These are phyloP conservation scores for Notodonta dromedarius DNA, from an alignment of 2,888 invertebrate genomes.

Conservation along the genomic window DNA sequence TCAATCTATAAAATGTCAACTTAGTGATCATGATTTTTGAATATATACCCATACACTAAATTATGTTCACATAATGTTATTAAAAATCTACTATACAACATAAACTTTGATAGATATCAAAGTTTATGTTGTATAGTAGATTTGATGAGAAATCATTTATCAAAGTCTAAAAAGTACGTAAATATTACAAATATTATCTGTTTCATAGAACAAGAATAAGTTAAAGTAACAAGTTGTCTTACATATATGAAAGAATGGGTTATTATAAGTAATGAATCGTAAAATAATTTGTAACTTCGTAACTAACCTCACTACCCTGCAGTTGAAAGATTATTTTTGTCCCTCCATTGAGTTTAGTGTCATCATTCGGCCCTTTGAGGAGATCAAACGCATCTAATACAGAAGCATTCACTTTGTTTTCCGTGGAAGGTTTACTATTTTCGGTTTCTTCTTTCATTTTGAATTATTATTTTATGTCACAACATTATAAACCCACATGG, in stretches of 20 bases:
- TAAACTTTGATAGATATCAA: not conserved
- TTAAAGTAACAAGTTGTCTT: no score
- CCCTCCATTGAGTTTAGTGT: conserved; percentile 68
- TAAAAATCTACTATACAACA: no score
- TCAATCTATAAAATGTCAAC: no score
- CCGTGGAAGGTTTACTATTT: conserved; percentile 42
- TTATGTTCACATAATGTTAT: no score
- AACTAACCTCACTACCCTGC: conserved; percentile 70
- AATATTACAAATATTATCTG: no score
- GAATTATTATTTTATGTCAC: conserved; percentile 23
- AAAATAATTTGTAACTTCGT: conserved; percentile 38
- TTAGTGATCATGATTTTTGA: no score
- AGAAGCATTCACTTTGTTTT: conserved; percentile 60
- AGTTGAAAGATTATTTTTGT: conserved; percentile 72
- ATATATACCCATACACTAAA: no score
- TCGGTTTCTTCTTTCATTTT: conserved; percentile 66
- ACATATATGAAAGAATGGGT: no score
- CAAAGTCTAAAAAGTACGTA: no score
- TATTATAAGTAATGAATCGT: not conserved
- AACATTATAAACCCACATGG: conserved; percentile 52
- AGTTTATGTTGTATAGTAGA: no score
- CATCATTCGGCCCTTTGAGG: conserved; percentile 65
- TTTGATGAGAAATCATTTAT: no score
- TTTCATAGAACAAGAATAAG: no score
- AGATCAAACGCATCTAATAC: conserved; percentile 75